These are phyloP conservation scores for Callipepla californica DNA, from an alignment of 2,113 vertebrate species.

Conservation along the genomic window DNA sequence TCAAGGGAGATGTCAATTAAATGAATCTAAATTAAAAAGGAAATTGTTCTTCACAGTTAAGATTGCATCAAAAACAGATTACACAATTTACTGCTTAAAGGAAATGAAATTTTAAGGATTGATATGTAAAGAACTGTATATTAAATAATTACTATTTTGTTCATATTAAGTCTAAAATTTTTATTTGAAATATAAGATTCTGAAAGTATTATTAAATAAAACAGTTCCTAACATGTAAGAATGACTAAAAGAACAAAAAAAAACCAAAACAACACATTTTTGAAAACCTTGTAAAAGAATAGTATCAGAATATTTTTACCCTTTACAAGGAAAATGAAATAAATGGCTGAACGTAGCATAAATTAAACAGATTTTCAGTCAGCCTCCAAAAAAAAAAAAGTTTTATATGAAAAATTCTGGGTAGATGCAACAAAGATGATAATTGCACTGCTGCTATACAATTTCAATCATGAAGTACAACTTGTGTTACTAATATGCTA, in stretches of 20 bases:
- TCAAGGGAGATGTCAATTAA: not conserved
- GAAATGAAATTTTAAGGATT: not conserved
- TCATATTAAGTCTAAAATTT: not conserved
- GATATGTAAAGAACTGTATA: too few relatives aligned
- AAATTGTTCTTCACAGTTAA: not conserved
- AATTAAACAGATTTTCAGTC: not conserved
- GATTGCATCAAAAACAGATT: not conserved
- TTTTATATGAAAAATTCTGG: not conserved
- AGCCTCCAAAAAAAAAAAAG: not conserved
- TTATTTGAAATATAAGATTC: not conserved
- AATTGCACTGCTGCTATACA: not conserved
- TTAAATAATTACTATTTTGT: too few relatives aligned
- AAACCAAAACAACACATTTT: not conserved
- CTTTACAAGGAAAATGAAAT: not conserved
- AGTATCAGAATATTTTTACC: not conserved
- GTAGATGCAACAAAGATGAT: not conserved
- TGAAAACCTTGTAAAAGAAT: not conserved
- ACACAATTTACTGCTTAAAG: not conserved
- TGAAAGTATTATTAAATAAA: not conserved
- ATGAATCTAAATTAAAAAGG: not conserved
- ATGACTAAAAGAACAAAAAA: not conserved
- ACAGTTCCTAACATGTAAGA: not conserved
- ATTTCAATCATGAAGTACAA: not conserved
- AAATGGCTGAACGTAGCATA: not conserved
- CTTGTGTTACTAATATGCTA: fast-evolving